These are phyloP conservation scores for Rutilus rutilus DNA, from an alignment of 2,113 vertebrate species.

Conservation along the genomic window DNA sequence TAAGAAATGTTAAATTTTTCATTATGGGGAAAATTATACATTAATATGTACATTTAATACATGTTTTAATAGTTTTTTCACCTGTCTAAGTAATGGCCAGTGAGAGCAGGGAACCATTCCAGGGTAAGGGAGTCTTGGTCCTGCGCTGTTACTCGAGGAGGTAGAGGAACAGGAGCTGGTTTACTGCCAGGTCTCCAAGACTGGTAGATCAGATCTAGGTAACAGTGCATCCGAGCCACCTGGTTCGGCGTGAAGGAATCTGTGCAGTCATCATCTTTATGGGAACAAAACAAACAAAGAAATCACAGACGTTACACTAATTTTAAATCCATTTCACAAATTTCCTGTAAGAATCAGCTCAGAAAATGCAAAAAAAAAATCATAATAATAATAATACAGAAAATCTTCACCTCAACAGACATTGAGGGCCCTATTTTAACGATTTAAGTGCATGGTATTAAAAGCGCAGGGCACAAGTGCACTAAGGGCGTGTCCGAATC, in stretches of 20 bases:
- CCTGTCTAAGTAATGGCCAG: slow-evolving; percentile 95
- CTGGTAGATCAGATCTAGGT: slow-evolving; percentile 95
- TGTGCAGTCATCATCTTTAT: slow-evolving; percentile 93
- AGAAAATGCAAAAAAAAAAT: background rate
- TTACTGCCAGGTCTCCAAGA: slow-evolving; percentile 88
- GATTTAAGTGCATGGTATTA: no score
- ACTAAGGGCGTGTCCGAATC: no score
- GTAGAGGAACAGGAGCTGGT: slow-evolving; percentile 86
- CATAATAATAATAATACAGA: background rate
- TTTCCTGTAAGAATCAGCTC: background rate
- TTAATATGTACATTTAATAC: background rate
- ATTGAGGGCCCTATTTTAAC: background rate
- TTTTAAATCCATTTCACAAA: background rate
- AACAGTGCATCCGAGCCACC: slow-evolving; percentile 98
- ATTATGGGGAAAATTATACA: background rate
- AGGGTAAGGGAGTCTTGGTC: slow-evolving; percentile 80
- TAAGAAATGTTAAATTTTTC: background rate
- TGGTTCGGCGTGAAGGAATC: slow-evolving; percentile 98
- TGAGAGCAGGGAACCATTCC: slow-evolving; percentile 95
- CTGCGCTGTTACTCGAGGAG: slow-evolving; percentile 89
- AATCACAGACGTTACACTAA: background rate
- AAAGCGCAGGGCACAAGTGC: no score
- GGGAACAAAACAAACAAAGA: background rate
- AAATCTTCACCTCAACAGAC: background rate
- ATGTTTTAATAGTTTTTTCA: slow-evolving; percentile 62